Evolutionary conservation across 2,113 vertebrate species (phyloP), one percentile per base, ranked within the genome.

Genomic region (Aspiorhynchus laticeps): DNA sequence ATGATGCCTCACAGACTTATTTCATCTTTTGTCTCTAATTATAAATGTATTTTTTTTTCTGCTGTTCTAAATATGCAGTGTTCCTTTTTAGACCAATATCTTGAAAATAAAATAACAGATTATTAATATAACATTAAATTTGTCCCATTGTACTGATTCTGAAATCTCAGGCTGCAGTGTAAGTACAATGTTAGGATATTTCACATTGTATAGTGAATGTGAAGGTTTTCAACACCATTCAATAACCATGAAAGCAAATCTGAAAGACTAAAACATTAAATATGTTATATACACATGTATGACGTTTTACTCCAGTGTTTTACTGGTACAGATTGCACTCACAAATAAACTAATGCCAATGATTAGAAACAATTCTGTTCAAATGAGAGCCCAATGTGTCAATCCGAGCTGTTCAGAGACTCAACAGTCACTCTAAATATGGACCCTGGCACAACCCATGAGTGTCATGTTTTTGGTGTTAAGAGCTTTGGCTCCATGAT

Each of bases 401-500:
- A 24, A 12, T 51, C 26, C 0, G 4, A 51, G 74, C 7, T 8
- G 38, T 26, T 26, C 2, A 46, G 43, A 46, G 43, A 41, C 51
- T 61, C 0, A 12, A 41, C 33, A 21, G 19, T 65, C 21, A 56
- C 51, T 36, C 24, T 1, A 56, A 36, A 21, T 59, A 12, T 7
- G 7, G 9, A 24, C 24, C n/a, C 53, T 61, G 76, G 76, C 78
- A 80, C 21, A 43, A 14, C 36, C 24, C 14, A 26, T 11, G 38
- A 46, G n/a, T 51, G 65, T 71, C 80, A 69, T 84, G 69, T 56
- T 74, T 69, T 71, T 38, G 17, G 43, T 51, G 65, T 83, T 71
- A 74, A 84, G 69, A 59, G 82, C 82, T 56, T 56, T 74, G 82
- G 31, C 33, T 83, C 21, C 63, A 48, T 56, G 48, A 74, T 21